Evolutionary conservation across 2,797 vertebrate species (phyloP).

Genomic region (Malurus splendens): DNA sequence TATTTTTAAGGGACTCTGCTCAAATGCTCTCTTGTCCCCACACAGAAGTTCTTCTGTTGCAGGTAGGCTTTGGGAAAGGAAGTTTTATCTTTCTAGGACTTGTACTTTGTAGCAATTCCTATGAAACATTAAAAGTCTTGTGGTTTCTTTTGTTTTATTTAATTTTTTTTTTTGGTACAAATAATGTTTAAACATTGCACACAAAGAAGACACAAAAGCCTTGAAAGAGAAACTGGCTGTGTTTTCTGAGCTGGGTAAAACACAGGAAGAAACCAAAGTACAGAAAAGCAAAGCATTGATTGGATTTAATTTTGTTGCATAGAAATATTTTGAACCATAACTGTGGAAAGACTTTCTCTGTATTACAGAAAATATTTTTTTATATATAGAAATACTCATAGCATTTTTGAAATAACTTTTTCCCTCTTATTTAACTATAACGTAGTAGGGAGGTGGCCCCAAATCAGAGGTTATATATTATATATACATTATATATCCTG

Average conservation of each 20-base stretch:
- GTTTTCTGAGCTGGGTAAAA: background rate
- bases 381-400: background rate
- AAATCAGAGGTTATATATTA: background rate
- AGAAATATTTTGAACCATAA: background rate
- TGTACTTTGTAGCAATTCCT: background rate
- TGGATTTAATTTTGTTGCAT: background rate
- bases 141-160: background rate
- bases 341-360: background rate
- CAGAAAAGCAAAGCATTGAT: background rate
- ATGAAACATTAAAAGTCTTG: background rate
- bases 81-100: background rate
- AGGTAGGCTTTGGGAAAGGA: background rate
- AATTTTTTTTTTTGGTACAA: background rate
- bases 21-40: background rate
- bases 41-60: background rate
- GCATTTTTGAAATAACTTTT: background rate
- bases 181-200: background rate
- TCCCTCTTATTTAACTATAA: accelerated
- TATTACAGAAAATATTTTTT: background rate
- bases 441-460: background rate
- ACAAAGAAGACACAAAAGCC: background rate
- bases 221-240: background rate
- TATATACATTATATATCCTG: background rate
- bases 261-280: background rate
- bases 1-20: background rate